Evolutionary conservation across 2,113 vertebrate species (phyloP), one percentile per base, ranked within the genome.

Genomic region (Oplegnathus fasciatus): DNA sequence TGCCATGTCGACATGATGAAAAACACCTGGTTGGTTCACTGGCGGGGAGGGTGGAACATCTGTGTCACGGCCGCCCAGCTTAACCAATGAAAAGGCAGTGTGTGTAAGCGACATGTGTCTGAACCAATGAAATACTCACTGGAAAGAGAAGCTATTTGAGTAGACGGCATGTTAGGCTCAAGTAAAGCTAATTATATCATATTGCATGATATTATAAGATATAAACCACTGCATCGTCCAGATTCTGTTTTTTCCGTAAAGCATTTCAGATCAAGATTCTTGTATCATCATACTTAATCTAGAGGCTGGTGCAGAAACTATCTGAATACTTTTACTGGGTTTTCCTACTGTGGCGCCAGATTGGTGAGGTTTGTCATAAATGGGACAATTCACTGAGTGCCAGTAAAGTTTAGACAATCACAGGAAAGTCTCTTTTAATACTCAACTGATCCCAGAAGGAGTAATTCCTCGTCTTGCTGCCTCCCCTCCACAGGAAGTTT

Each of bases 1-100:
- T 92, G 93, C 94, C 93, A 91, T 93, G 93, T 88, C 91, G 18
- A 95, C 94, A 42, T 93, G 91, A 95, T 95, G 90, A 93, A 92
- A 94, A 94, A 94, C 94, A 95, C 89, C 91, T 95, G 93, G 90
- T 44, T 70, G 79, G 82, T 86, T 82, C 75, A 9, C 69, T 84
- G 90, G 88, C 85, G 58, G 80, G 54, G 78, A 82, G 89, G 91
- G 85, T 82, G 92, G 93, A 90, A 93, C 89, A 86, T 86, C 60
- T 88, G 89, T 76, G 88, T 75, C 90, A 91, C n/a, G 60, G 86
- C 74, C 24, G 57, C 52, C 55, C 68, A 17, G 65, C 55, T 28
- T 6, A 60, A 87, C 93, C 92, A 93, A 91, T 93, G 84, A 86
- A 73, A 70, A 73, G 34, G 57, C 82, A 14, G 70, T 24, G 75